Evolutionary conservation across 2,113 vertebrate species (phyloP).

Genomic region (Catharus bicknelli): DNA sequence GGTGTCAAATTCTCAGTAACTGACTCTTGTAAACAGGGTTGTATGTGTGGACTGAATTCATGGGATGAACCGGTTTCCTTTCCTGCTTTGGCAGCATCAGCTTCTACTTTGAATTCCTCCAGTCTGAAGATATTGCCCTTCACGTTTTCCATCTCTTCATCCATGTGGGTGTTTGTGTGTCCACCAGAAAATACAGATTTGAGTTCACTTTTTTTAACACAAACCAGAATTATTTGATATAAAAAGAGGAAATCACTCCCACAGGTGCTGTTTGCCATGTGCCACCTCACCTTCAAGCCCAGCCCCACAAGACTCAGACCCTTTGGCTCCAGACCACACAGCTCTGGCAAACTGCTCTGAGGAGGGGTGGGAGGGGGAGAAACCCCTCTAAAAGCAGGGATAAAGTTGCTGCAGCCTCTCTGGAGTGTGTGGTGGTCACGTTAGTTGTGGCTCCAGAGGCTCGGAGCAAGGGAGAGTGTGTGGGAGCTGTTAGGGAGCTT

Average conservation of each 20-base stretch:
- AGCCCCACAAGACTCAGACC: background rate
- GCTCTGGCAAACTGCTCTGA: background rate
- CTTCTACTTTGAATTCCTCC: background rate
- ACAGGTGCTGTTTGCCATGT: background rate
- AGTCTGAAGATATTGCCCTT: background rate
- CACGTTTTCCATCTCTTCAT: accelerated
- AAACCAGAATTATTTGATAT: background rate
- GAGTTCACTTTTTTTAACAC: background rate
- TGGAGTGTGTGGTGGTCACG: background rate
- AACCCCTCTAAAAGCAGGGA: background rate
- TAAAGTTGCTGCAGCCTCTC: background rate
- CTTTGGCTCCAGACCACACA: background rate
- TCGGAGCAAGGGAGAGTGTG: accelerated
- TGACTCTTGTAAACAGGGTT: background rate
- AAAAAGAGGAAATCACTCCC: background rate
- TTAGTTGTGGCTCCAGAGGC: background rate
- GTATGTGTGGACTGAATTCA: accelerated
- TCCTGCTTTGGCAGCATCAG: background rate
- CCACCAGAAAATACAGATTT: accelerated
- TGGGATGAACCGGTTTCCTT: background rate
- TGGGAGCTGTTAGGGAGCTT: background rate
- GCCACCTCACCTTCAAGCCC: background rate
- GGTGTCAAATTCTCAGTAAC: background rate
- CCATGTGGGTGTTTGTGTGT: accelerated
- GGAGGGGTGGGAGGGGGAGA: background rate